Evolutionary conservation across 2,888 invertebrate genomes (phyloP).

Genomic region (Phragmatobia fuliginosa): DNA sequence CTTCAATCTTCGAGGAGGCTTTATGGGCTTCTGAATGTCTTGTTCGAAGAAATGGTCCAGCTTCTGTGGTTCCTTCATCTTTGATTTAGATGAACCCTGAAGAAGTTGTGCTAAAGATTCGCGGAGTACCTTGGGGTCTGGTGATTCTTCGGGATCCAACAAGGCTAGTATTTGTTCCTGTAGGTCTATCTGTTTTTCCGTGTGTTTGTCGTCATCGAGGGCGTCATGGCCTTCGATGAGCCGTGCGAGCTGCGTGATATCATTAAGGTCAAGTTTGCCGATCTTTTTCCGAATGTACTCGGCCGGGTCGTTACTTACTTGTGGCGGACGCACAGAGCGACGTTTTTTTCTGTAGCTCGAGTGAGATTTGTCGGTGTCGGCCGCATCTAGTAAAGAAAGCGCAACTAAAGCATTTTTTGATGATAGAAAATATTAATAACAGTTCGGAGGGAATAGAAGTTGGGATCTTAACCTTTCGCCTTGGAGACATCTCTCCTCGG

Average conservation of each 20-base stretch:
- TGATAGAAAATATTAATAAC: no score
- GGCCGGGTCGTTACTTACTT: constrained; percentile 81
- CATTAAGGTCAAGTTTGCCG: constrained; percentile 76
- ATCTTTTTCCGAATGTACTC: constrained; percentile 77
- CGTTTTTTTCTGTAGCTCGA: constrained; percentile 78
- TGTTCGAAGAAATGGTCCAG: constrained; percentile 66
- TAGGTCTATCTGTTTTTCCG: constrained; percentile 69
- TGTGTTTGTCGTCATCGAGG: constrained; percentile 46
- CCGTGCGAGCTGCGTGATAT: constrained; percentile 74
- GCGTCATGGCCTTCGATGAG: constrained; percentile 77
- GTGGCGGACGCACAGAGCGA: constrained; percentile 68
- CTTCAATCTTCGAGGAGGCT: constrained; percentile 69
- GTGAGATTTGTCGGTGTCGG: constrained; percentile 75
- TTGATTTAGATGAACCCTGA: constrained; percentile 65
- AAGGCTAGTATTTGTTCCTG: constrained; percentile 77
- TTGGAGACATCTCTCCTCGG: no score
- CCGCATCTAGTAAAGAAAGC: constrained; percentile 62
- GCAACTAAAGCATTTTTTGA: neutral
- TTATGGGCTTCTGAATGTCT: constrained; percentile 56
- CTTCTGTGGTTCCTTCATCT: constrained; percentile 56
- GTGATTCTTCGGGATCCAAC: constrained; percentile 73
- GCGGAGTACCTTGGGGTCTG: constrained; percentile 67
- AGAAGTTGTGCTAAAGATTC: constrained; percentile 70
- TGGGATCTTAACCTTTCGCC: no score
- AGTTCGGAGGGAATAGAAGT: no score